Evolutionary conservation across 2,888 invertebrate genomes (phyloP).

Genomic region (Cosmia trapezina): DNA sequence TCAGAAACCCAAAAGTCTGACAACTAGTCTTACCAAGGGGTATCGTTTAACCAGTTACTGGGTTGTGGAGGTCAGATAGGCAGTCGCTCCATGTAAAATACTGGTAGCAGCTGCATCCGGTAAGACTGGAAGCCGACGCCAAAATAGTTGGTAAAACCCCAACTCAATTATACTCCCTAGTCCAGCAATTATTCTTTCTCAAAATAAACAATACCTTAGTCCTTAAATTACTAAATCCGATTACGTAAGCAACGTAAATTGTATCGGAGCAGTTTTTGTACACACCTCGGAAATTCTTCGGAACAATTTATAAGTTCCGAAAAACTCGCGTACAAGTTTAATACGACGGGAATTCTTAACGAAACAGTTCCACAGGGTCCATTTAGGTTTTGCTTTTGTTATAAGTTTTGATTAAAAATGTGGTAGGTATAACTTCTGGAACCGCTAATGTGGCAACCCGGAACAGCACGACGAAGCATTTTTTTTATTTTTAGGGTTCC

Average conservation of each 20-base stretch:
- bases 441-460: background rate
- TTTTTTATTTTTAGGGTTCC: too few relatives aligned
- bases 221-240: slow-evolving; percentile 19
- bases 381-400: slow-evolving; percentile 51
- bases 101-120: too few relatives aligned
- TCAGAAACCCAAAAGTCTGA: too few relatives aligned
- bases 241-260: slow-evolving; percentile 43
- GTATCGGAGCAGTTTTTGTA: slow-evolving; percentile 34
- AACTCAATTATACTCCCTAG: background rate
- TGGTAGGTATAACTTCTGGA: background rate
- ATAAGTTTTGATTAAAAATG: slow-evolving; percentile 64
- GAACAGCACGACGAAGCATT: background rate
- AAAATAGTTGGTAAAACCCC: too few relatives aligned
- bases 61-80: too few relatives aligned
- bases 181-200: background rate
- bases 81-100: too few relatives aligned
- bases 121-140: too few relatives aligned
- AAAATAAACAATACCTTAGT: slow-evolving; percentile 15
- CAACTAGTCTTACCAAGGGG: too few relatives aligned
- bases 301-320: slow-evolving; percentile 65
- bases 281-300: slow-evolving; percentile 54
- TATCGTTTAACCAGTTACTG: too few relatives aligned
- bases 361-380: slow-evolving; percentile 51
- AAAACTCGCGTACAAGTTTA: slow-evolving; percentile 66
- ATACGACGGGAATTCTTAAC: slow-evolving; percentile 63